phyloP scores from a whole-genome alignment of 2,888 invertebrate species.

The Caenorhabditis wallacei region DNA sequence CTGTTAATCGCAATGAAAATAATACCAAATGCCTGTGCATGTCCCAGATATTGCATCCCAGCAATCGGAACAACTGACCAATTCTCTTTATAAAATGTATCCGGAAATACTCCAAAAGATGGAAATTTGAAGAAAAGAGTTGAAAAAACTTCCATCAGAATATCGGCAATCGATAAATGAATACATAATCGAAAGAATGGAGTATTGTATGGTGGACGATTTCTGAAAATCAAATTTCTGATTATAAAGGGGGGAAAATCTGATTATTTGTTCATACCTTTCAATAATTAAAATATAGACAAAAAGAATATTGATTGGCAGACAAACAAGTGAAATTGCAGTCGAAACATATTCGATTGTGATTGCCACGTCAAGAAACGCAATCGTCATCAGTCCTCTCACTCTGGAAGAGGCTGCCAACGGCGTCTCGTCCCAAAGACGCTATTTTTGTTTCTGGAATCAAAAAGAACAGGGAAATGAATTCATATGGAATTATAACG shows the following conservation, averaged over 20 bases:
- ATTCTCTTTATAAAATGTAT: slow-evolving; percentile 68
- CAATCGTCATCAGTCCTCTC: slow-evolving; percentile 59
- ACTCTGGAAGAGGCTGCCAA: slow-evolving; percentile 29
- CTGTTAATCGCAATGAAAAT: slow-evolving; percentile 75
- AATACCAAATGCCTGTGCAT: slow-evolving; percentile 76
- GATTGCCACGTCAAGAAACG: slow-evolving; percentile 63
- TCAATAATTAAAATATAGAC: slow-evolving; percentile 69
- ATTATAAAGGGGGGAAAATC: background rate
- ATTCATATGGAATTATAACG: slow-evolving; percentile 1
- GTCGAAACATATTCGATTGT: slow-evolving; percentile 72
- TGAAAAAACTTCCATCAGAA: slow-evolving; percentile 74
- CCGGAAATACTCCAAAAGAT: slow-evolving; percentile 72
- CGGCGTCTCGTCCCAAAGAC: slow-evolving; percentile 33
- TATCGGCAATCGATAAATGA: slow-evolving; percentile 75
- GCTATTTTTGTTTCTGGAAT: slow-evolving; percentile 46
- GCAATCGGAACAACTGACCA: slow-evolving; percentile 72
- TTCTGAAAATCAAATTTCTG: slow-evolving; percentile 53
- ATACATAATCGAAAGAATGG: slow-evolving; percentile 76
- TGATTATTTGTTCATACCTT: slow-evolving; percentile 44
- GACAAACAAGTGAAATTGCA: slow-evolving; percentile 68
- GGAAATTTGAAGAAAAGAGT: slow-evolving; percentile 75
- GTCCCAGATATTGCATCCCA: slow-evolving; percentile 75
- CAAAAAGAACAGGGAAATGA: slow-evolving; percentile 5
- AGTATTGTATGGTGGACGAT: slow-evolving; percentile 69
- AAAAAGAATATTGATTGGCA: slow-evolving; percentile 75